These are phyloP conservation scores for Sarcophaga subvicina DNA, from an alignment of 2,888 invertebrate genomes.

Conservation along the genomic window DNA sequence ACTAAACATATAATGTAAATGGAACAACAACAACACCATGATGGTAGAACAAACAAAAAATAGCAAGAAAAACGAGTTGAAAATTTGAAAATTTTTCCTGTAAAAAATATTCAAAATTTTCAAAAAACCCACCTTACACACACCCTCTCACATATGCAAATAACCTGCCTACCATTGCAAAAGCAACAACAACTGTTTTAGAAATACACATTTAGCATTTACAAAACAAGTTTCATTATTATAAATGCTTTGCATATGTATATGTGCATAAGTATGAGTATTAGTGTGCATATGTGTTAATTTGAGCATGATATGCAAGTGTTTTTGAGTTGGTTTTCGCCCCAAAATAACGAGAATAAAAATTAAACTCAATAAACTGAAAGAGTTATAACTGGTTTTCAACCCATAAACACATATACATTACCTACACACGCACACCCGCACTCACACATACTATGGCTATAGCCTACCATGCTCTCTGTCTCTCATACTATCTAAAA, in stretches of 20 bases:
- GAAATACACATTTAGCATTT: not conserved
- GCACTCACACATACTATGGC: not conserved
- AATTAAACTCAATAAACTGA: conserved; percentile 67
- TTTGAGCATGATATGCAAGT: conserved; percentile 64
- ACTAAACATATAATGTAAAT: too few relatives aligned
- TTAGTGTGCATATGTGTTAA: conserved; percentile 58
- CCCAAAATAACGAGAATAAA: conserved; percentile 69
- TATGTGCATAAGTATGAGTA: conserved; percentile 5
- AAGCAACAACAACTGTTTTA: conserved; percentile 30
- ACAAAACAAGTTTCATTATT: conserved; percentile 58
- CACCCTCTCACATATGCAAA: conserved; percentile 13
- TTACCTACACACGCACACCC: not conserved
- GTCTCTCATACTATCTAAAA: not conserved
- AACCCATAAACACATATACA: not conserved
- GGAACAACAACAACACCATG: not conserved
- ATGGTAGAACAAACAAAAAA: not conserved
- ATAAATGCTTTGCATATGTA: conserved; percentile 3
- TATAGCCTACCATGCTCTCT: not conserved
- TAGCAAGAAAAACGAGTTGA: conserved; percentile 60
- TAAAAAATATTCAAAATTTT: conserved; percentile 66
- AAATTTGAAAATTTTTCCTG: conserved; percentile 67
- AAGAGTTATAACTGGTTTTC: conserved; percentile 67
- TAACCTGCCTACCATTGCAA: conserved; percentile 64
- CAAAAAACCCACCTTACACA: conserved; percentile 51
- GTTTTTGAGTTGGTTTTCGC: conserved; percentile 69